Evolutionary conservation across 1,140 invertebrate genomes (phyloP).

Genomic region (Stenopsyche tienmushanensis): DNA sequence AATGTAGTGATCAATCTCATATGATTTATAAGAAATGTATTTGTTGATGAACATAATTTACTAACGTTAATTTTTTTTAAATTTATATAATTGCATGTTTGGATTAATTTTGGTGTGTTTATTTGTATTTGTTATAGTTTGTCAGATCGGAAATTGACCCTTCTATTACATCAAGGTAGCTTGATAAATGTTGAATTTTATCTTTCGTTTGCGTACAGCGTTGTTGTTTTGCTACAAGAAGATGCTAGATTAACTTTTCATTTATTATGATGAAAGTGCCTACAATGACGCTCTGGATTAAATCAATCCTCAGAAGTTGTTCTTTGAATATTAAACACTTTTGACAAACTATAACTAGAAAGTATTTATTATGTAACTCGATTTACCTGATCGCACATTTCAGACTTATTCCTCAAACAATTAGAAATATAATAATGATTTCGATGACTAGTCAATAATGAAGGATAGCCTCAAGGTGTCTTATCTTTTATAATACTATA

Average conservation of each 20-base stretch:
- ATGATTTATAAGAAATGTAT: not conserved
- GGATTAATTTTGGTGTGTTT: not conserved
- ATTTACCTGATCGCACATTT: not conserved
- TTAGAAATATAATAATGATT: not conserved
- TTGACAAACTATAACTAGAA: not conserved
- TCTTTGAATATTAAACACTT: too few species aligned
- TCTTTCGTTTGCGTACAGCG: too few species aligned
- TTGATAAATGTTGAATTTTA: too few species aligned
- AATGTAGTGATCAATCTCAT: not conserved
- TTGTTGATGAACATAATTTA: not conserved
- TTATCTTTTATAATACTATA: not conserved
- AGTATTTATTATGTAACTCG: too few species aligned
- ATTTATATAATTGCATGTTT: not conserved
- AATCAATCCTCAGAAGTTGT: too few species aligned
- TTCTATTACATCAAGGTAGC: too few species aligned
- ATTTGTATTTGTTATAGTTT: too few species aligned
- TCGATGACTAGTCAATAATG: conserved; percentile 2
- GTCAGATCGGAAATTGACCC: too few species aligned
- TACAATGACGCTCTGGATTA: too few species aligned
- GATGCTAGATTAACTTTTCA: too few species aligned
- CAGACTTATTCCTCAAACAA: not conserved
- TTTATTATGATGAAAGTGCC: too few species aligned
- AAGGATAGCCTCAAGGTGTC: not conserved
- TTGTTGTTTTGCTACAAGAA: too few species aligned
- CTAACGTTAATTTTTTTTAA: not conserved